Base-by-base conservation (phyloP, 2,888 invertebrate species). In the Drosophila kuntzei region DNA sequence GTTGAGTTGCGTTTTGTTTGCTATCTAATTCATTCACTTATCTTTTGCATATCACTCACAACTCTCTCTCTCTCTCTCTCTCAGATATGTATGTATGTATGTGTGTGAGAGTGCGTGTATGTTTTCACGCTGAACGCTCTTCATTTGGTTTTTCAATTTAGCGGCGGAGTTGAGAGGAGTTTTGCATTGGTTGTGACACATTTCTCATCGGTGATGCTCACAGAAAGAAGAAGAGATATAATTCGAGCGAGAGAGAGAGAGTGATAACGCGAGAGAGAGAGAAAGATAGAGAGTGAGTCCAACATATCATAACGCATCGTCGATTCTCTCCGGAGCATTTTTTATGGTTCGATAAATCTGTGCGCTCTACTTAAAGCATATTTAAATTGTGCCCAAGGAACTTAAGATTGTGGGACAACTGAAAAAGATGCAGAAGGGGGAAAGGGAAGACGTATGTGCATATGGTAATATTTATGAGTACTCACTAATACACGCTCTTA, bases 401-500 rank as follows among this genome's bases (percentile, higher is more conserved):
- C 66, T 55, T 22, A 34, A 47, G 58, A 50, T 60, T 18, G 37
- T 53, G 53, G 27, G 36, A 51, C 47, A 49, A 49, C 32, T 14
- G 39, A 25, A 18, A 39, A 18, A 4, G 18, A 36, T 14, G n/a
- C 14, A 22, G 37, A 37, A 7, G 5, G 9, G 3, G 18, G 57
- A 22, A 29, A 34, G 37, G 37, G 46, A 58, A 65, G 63, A 59
- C 34, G 62, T 70, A 57, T 76, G 67, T 70, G 69, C 78, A 76
- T 80, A 73, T 78, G 72, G 73, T 76, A 76, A 79, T 80, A 76
- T 78, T 80, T 80, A 76, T 76, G 80, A 73, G 73, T 69, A 76
- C 76, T 78, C 80, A 76, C 80, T 80, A 76, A 80, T 80, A 76
- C 69, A 73, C 76, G 76, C 72, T 80, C 72, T 64, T 76, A 74